A percentile compares a stretch with the other conserved stretches of the same genome.
Conservation (phyloP, 1,140 invertebrate species). For the Drosophila sechellia region DNA sequence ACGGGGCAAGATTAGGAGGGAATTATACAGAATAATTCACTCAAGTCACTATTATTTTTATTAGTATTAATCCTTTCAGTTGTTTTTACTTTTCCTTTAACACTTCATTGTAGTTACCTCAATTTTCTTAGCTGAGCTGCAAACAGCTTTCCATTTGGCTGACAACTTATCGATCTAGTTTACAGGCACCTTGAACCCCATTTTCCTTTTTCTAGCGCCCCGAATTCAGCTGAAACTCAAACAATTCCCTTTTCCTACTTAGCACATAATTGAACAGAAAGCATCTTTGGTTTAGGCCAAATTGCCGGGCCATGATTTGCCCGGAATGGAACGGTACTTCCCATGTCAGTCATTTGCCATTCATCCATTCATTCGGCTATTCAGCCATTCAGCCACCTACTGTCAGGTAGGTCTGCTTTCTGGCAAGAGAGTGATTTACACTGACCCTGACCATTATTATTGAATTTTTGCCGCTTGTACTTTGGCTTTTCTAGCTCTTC, state of each 20-base stretch:
- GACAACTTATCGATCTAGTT: constrained; percentile 39
- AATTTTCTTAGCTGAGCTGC: background rate
- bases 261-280: constrained; percentile 75
- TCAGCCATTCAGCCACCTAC: constrained; percentile 43
- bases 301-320: constrained; percentile 43
- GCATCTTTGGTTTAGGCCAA: constrained; percentile 55
- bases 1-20: background rate
- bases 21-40: background rate
- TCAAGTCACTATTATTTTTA: too few species aligned
- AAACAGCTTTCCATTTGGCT: constrained; percentile 26
- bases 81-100: constrained; percentile 17
- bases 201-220: constrained; percentile 24
- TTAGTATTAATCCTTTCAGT: background rate
- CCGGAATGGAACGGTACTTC: constrained; percentile 54
- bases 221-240: constrained; percentile 1
- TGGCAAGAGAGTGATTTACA: constrained; percentile 59
- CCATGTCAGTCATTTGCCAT: constrained; percentile 80
- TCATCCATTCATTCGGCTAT: constrained; percentile 40
- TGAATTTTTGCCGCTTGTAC: constrained; percentile 50
- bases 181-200: constrained; percentile 19
- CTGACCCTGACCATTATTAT: constrained; percentile 71
- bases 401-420: constrained; percentile 18
- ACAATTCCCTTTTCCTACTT: constrained; percentile 63
- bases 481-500: constrained; percentile 3
- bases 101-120: background rate